Evolutionary conservation across 2,888 invertebrate genomes (phyloP).

Genomic region (Synanthedon myopaeformis): DNA sequence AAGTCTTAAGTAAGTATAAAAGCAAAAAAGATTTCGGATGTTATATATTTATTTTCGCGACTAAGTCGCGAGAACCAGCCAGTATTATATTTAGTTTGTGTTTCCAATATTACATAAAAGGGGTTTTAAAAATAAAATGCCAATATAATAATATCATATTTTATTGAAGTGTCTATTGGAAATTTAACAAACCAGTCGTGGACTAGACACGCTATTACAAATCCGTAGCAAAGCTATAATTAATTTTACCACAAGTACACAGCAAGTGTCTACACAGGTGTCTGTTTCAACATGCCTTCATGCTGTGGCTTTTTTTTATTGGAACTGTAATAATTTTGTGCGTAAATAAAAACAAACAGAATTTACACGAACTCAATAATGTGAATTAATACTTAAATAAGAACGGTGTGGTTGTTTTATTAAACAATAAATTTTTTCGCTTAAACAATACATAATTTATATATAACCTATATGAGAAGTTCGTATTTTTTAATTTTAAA

Average conservation of each 20-base stretch:
- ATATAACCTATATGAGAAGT: too few relatives aligned
- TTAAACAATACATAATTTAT: too few relatives aligned
- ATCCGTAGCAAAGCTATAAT: slow-evolving; percentile 62
- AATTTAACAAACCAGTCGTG: slow-evolving; percentile 48
- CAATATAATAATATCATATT: slow-evolving; percentile 32
- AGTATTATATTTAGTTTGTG: too few relatives aligned
- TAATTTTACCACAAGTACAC: not conserved
- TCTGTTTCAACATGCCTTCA: not conserved
- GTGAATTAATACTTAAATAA: not conserved
- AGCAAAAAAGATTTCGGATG: too few relatives aligned
- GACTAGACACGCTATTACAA: slow-evolving; percentile 53
- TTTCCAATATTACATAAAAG: not conserved
- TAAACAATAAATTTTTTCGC: not conserved
- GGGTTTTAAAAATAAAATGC: slow-evolving; percentile 16
- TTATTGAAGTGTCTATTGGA: slow-evolving; percentile 62
- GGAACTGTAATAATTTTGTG: slow-evolving; percentile 9
- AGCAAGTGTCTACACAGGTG: not conserved
- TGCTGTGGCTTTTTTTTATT: too few relatives aligned
- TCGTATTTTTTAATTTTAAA: too few relatives aligned
- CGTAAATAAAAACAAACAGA: slow-evolving; percentile 11
- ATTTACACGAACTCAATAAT: not conserved
- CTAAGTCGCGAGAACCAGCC: too few relatives aligned
- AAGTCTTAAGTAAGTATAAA: too few relatives aligned
- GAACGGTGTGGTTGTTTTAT: not conserved
- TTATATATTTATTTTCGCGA: too few relatives aligned